These are phyloP conservation scores for Alaudala cheleensis DNA, from an alignment of 2,113 vertebrate species.

Conservation along the genomic window DNA sequence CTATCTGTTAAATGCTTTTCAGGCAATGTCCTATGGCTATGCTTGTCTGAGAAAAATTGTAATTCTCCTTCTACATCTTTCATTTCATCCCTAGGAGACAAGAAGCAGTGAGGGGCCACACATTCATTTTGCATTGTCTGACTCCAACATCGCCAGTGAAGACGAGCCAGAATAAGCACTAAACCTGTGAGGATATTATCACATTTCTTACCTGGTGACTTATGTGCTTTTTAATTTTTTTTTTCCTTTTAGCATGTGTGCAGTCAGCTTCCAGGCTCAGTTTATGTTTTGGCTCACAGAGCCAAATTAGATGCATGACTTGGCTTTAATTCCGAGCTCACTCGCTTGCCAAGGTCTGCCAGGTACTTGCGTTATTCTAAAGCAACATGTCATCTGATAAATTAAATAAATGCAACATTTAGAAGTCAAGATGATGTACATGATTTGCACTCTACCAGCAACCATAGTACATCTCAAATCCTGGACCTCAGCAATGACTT, in stretches of 20 bases:
- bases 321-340: slow-evolving; percentile 49
- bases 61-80: neutral
- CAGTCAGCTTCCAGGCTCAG: slow-evolving; percentile 45
- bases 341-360: slow-evolving; percentile 45
- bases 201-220: neutral
- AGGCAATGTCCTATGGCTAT: neutral
- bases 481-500: neutral
- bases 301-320: slow-evolving; percentile 64
- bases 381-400: slow-evolving; percentile 62
- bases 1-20: slow-evolving; percentile 2
- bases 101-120: neutral
- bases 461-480: neutral
- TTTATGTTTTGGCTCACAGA: slow-evolving; percentile 56
- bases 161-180: neutral
- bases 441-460: neutral
- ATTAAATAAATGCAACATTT: slow-evolving; percentile 64
- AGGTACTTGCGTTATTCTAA: slow-evolving; percentile 55
- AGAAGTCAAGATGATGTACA: slow-evolving; percentile 38
- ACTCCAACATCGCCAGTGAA: neutral
- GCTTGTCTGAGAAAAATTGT: neutral
- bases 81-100: neutral
- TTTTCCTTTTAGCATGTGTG: slow-evolving; percentile 1
- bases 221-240: neutral
- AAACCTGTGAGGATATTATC: neutral
- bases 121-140: neutral